Evolutionary conservation across 2,888 invertebrate genomes (phyloP), one percentile per base, ranked within the genome.

Genomic region (Sarcophaga caerulescens): DNA sequence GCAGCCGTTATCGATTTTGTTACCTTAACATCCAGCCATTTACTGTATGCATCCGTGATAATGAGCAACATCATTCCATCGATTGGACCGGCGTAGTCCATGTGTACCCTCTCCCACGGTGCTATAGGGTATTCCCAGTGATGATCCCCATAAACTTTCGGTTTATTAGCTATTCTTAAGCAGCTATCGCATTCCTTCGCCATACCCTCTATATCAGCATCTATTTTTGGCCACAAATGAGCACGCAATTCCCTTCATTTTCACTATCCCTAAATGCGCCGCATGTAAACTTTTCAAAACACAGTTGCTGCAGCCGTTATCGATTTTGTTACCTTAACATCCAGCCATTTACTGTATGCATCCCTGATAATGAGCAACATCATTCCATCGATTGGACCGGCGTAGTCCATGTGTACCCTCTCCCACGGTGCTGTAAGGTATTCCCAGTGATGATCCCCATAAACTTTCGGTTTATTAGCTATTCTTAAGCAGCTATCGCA

Each of bases 51-150:
- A 86, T 89, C 88, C 14, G 80, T 65, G 1, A 93, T 87, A 19
- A 93, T 87, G 4, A 93, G 84, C 35, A 91, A 89, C 89, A 89
- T 90, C 21, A 83, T 84, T 12, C 90, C 91, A 12, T 89, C 78
- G 68, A 91, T 87, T 35, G 92, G 92, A 12, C 93, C 93, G 14
- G 93, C 92, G 88, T 92, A 93, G 87, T 94, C 93, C 14, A 79
- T 60, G 62, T 84, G 75, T 1, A 76, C 47, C 1, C 75, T 59
- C 21, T 80, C 60, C 76, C 71, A 77, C 5, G 75, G 71, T 14
- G 66, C 52, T 59, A 71, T 84, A 2, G 76, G 75, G 23, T 84
- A 84, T 19, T 84, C 75, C 79, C 70, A 84, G 21, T 84, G 84
- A 25, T 84, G 79, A 10, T 80, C 70, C 1, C 21, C 21, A 52